Evolutionary conservation across 2,888 invertebrate genomes (phyloP).

Genomic region (Criorhina ranunculi): DNA sequence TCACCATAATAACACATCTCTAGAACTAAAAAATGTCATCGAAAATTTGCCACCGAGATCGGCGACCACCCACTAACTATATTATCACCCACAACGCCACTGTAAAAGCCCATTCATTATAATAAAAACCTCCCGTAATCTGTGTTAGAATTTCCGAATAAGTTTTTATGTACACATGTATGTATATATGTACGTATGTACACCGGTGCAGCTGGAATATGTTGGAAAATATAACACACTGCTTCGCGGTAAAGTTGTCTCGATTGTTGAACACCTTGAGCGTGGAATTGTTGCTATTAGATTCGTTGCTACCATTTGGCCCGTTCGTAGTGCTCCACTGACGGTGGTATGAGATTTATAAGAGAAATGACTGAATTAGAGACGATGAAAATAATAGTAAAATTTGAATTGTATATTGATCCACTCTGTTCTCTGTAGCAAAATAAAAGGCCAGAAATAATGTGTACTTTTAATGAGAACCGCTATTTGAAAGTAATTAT

Average conservation of each 20-base stretch:
- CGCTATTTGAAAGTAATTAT: too few species aligned
- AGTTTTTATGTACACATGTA: neutral
- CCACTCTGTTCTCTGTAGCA: slow-evolving; percentile 7
- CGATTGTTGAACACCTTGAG: slow-evolving; percentile 71
- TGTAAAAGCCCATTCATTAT: slow-evolving; percentile 44
- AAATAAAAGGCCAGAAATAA: slow-evolving; percentile 10
- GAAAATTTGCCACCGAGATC: slow-evolving; percentile 23
- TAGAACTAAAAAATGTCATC: slow-evolving; percentile 48
- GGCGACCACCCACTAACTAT: slow-evolving; percentile 56
- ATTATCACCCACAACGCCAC: slow-evolving; percentile 49
- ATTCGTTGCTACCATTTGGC: slow-evolving; percentile 48
- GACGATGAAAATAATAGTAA: slow-evolving; percentile 24
- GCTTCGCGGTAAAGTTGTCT: slow-evolving; percentile 47
- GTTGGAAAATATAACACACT: slow-evolving; percentile 38
- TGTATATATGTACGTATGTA: neutral
- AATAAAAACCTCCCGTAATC: slow-evolving; percentile 4
- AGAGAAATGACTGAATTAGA: slow-evolving; percentile 49
- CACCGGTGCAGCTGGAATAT: slow-evolving; percentile 19
- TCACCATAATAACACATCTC: slow-evolving; percentile 13
- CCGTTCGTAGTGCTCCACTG: slow-evolving; percentile 27
- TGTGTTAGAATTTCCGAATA: slow-evolving; percentile 38
- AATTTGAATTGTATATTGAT: slow-evolving; percentile 3
- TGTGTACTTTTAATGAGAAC: neutral
- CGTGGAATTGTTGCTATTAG: slow-evolving; percentile 43
- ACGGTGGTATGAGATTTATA: slow-evolving; percentile 27